Base-by-base conservation (phyloP, 2,113 vertebrate genomes). In the Danionella cerebrum region DNA sequence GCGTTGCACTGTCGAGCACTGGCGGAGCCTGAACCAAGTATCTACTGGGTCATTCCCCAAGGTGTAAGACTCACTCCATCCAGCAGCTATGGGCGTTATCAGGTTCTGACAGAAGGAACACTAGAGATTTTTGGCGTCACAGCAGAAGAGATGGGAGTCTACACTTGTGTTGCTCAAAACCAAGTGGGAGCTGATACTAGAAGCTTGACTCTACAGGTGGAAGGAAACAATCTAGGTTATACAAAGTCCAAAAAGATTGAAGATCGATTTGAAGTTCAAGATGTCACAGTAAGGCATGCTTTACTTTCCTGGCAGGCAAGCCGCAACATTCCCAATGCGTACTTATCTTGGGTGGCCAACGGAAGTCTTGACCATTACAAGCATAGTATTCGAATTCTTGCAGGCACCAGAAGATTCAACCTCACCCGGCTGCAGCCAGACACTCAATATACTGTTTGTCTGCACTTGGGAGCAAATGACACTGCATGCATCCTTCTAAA, bases 121-220 rank as follows among this genome's bases (percentile, higher is more conserved):
- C 79, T 99, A 76, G 92, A 97, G 83, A 89, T 99, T 35, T 84
- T 47, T 0, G 86, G 81, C 12, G 79, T 94, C 60, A 89, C 89
- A 0, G 22, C 21, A 0, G 62, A 45, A 0, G 90, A 98, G 19
- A 91, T 90, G 0, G 96, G 96, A 18, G 74, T 97, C 14, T 99
- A 98, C 60, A 98, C 96, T 6, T 98, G 96, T 6, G 90, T 99
- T 78, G 96, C 96, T 5, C 94, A 98, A 71, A 99, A 99, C 73
- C 79, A 89, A 19, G 87, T 97, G 0, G 96, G 96, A 10, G 93
- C 94, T 0, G 96, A 97, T 81, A 95, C 91, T 1, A 91, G 85
- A 67, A 92, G 89, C 0, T 69, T 98, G 6, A 89, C 84, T 0
- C 69, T 99, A 39, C 71, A 39, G n/a, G 90, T 99, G 5, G 89